Evolutionary conservation across 2,888 invertebrate species (phyloP).

Genomic region (Anaspis maculata): DNA sequence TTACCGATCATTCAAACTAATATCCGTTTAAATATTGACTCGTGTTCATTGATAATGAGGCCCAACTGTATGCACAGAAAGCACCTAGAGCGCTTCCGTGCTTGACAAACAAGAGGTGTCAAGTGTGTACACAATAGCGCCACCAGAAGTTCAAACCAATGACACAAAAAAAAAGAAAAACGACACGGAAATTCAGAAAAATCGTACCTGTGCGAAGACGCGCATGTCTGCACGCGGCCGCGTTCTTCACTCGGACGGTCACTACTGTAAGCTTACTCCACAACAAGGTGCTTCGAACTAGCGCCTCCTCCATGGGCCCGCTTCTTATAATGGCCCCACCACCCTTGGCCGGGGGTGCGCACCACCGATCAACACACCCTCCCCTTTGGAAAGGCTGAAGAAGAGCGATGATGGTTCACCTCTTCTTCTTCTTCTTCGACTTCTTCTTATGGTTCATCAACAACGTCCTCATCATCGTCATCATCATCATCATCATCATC

Average conservation of each 20-base stretch:
- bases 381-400: constrained; percentile 2
- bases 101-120: too few species aligned
- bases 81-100: too few species aligned
- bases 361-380: constrained; percentile 22
- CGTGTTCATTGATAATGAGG: too few species aligned
- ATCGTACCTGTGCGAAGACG: constrained; percentile 30
- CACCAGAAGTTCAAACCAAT: too few species aligned
- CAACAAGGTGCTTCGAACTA: constrained; percentile 27
- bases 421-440: background rate
- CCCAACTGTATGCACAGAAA: too few species aligned
- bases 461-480: too few species aligned
- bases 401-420: background rate
- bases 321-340: constrained; percentile 32
- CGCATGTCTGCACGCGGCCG: constrained; percentile 30
- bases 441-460: too few species aligned
- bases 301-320: constrained; percentile 24
- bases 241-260: constrained; percentile 26
- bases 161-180: too few species aligned
- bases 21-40: too few species aligned
- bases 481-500: background rate
- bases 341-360: constrained; percentile 27
- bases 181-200: background rate
- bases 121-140: too few species aligned
- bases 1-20: too few species aligned
- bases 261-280: constrained; percentile 24